These are phyloP conservation scores for Haplotaxodon microlepis DNA, from an alignment of 2,113 vertebrate species.

Conservation along the genomic window DNA sequence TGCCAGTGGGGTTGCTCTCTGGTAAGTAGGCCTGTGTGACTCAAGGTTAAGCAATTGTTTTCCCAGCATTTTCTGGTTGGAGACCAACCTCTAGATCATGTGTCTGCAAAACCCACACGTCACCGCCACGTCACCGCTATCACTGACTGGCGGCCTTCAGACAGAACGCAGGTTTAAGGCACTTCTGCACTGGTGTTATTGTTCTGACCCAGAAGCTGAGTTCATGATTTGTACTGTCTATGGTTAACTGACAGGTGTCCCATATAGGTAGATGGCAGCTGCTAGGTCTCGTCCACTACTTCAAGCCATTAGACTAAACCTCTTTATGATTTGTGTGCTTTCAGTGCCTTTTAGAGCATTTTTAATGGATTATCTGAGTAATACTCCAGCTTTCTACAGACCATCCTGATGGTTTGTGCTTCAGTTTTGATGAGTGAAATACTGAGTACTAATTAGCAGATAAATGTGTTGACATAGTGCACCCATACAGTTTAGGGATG, in stretches of 20 bases:
- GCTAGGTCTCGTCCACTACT: not conserved
- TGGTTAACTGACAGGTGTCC: not conserved
- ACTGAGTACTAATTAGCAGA: not conserved
- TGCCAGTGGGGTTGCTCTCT: not conserved
- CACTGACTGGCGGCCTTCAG: not conserved
- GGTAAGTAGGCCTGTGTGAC: not conserved
- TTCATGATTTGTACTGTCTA: not conserved
- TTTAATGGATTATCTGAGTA: not conserved
- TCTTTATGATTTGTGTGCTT: not conserved
- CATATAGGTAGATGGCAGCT: not conserved
- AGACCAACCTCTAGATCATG: not conserved
- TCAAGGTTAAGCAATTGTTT: not conserved
- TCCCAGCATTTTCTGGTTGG: not conserved
- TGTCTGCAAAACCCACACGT: not conserved
- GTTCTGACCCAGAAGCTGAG: not conserved
- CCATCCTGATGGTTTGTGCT: not conserved
- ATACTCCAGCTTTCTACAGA: not conserved
- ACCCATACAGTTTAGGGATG: not conserved
- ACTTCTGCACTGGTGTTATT: not conserved
- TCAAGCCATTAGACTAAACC: not conserved
- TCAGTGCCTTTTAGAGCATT: not conserved
- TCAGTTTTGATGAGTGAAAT: not conserved
- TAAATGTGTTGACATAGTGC: not conserved
- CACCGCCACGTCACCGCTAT: accelerated
- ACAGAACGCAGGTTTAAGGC: not conserved